Conservation (phyloP, 2,797 vertebrate genomes). For the Sebastes variabilis region DNA sequence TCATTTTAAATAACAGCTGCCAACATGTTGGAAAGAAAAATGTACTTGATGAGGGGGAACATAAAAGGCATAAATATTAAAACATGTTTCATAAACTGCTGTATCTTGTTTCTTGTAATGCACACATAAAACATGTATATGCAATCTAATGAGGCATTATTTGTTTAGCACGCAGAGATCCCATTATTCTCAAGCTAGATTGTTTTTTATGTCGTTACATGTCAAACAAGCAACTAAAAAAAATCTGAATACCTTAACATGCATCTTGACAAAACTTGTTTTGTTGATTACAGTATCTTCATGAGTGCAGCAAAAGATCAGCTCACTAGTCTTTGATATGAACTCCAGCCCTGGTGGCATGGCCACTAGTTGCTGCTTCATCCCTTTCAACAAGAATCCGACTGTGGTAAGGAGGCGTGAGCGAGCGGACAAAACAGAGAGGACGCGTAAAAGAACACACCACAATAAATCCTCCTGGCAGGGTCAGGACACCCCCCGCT, state of each 20-base stretch:
- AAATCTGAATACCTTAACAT: background rate
- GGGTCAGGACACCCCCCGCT: constrained; percentile 66
- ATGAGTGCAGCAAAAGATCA: background rate
- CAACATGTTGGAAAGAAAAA: background rate
- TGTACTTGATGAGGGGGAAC: background rate
- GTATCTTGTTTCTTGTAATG: background rate
- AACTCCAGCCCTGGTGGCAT: constrained; percentile 61
- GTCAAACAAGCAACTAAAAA: background rate
- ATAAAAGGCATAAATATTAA: background rate
- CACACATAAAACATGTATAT: background rate
- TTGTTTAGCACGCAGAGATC: background rate
- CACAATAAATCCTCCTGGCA: constrained; percentile 67
- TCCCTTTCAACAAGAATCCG: constrained; percentile 28
- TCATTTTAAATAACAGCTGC: background rate
- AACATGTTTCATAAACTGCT: background rate
- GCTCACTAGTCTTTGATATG: constrained; percentile 33
- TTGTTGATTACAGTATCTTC: background rate
- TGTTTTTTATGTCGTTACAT: background rate
- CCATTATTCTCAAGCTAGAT: background rate
- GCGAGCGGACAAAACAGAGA: constrained; percentile 43
- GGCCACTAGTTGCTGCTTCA: constrained; percentile 51
- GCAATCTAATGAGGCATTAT: background rate
- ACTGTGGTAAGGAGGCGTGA: constrained; percentile 40
- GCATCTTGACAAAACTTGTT: background rate
- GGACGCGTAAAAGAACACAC: constrained; percentile 40